Percentiles rank a stretch among this genome's conserved stretches.
These are phyloP conservation scores for Hesperia comma DNA, from an alignment of 2,888 invertebrate species.

Conservation along the genomic window DNA sequence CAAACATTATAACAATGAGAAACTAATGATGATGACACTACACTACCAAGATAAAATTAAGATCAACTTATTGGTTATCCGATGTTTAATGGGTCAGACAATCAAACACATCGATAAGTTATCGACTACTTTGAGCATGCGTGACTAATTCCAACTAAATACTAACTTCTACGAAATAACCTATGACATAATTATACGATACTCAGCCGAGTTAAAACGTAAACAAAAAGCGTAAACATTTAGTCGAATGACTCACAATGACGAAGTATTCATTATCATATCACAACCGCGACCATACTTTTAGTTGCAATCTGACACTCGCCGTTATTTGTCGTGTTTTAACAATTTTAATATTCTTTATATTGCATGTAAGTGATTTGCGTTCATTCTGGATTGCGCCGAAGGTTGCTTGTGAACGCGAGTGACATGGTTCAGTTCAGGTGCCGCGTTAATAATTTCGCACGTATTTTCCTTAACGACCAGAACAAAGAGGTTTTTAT, in stretches of 20 bases:
- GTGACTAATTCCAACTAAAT: conserved; percentile 59
- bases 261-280: conserved; percentile 81
- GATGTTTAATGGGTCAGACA: conserved; percentile 30
- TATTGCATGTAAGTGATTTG: conserved; percentile 44
- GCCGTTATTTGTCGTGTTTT: conserved; percentile 63
- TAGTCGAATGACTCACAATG: conserved; percentile 80
- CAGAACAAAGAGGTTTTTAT: conserved; percentile 76
- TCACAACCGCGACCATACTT: conserved; percentile 69
- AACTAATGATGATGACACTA: conserved; percentile 20
- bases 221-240: conserved; percentile 80
- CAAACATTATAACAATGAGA: neutral
- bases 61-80: conserved; percentile 24
- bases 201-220: conserved; percentile 61
- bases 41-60: conserved; percentile 26
- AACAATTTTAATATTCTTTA: conserved; percentile 48
- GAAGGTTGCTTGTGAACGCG: conserved; percentile 67
- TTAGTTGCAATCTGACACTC: conserved; percentile 73
- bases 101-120: conserved; percentile 50
- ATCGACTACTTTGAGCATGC: conserved; percentile 52
- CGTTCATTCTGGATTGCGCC: conserved; percentile 44
- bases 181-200: conserved; percentile 51
- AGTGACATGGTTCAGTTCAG: conserved; percentile 59
- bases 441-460: conserved; percentile 55
- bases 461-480: conserved; percentile 70
- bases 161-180: conserved; percentile 60